Conservation (phyloP, 2,113 vertebrate species). For the Barbus barbus region DNA sequence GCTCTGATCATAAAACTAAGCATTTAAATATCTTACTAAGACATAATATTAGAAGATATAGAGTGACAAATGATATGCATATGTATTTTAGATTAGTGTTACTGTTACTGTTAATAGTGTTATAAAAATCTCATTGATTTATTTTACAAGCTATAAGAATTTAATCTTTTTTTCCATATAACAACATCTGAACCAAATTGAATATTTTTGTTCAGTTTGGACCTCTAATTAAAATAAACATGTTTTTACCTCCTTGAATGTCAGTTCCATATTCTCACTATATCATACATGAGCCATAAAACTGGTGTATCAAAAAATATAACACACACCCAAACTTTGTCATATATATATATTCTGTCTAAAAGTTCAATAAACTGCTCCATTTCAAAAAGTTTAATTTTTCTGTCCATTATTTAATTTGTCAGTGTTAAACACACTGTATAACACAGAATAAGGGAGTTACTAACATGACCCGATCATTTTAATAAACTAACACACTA, state of each 20-base stretch:
- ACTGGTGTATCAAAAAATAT: not conserved
- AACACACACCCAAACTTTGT: not conserved
- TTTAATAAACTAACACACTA: not conserved
- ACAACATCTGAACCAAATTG: not conserved
- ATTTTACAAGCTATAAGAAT: not conserved
- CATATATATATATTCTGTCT: too few relatives aligned
- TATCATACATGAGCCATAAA: not conserved
- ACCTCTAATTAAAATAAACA: not conserved
- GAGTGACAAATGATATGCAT: not conserved
- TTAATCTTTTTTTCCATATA: not conserved
- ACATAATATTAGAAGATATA: not conserved
- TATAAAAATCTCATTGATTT: not conserved
- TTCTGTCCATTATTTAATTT: not conserved
- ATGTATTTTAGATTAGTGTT: not conserved
- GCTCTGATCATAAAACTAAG: not conserved
- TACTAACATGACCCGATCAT: not conserved
- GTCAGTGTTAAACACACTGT: too few relatives aligned
- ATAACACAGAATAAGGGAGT: not conserved
- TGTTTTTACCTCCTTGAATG: not conserved
- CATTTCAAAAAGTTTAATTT: not conserved
- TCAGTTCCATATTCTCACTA: not conserved
- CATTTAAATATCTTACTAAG: not conserved
- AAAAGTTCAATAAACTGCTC: not conserved
- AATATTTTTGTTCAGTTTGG: not conserved
- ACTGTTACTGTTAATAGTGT: too few relatives aligned